A percentile compares a stretch with the other conserved stretches of the same genome.
phyloP scores from a whole-genome alignment of 1,140 invertebrate species.

The Nebria ingens region DNA sequence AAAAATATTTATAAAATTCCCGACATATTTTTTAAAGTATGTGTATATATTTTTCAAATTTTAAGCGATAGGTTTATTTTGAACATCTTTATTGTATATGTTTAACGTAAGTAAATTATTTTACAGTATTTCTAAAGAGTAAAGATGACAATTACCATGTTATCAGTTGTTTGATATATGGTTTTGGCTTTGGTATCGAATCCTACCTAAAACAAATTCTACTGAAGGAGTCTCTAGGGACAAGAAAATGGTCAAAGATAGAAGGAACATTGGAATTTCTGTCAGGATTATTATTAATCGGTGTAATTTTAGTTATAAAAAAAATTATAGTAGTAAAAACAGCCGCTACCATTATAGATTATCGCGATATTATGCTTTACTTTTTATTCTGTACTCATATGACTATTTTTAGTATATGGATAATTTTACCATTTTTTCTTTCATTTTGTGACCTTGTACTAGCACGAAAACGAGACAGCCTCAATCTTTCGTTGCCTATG shows the following conservation, averaged over 20 bases:
- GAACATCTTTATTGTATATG: no score
- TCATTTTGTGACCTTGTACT: no score
- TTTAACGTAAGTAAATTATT: conserved; percentile 4
- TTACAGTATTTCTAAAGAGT: conserved; percentile 19
- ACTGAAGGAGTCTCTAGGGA: conserved; percentile 17
- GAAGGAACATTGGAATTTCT: conserved; percentile 15
- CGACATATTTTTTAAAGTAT: no score
- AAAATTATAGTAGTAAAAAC: neutral
- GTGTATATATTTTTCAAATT: no score
- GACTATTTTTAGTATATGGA: neutral
- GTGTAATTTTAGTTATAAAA: neutral
- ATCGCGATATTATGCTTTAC: neutral
- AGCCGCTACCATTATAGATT: neutral
- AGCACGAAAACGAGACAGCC: no score
- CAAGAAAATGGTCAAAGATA: conserved; percentile 18
- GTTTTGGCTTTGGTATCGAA: conserved; percentile 18
- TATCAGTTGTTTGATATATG: conserved; percentile 13
- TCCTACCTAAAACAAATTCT: conserved; percentile 15
- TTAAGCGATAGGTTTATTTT: no score
- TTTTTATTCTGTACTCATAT: neutral
- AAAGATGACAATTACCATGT: conserved; percentile 8
- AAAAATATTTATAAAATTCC: no score
- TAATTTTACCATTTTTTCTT: neutral
- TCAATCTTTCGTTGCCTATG: no score
- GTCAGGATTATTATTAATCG: conserved; percentile 12